Base-by-base conservation (phyloP, 1,140 invertebrate genomes). In the Armadillidium nasatum region DNA sequence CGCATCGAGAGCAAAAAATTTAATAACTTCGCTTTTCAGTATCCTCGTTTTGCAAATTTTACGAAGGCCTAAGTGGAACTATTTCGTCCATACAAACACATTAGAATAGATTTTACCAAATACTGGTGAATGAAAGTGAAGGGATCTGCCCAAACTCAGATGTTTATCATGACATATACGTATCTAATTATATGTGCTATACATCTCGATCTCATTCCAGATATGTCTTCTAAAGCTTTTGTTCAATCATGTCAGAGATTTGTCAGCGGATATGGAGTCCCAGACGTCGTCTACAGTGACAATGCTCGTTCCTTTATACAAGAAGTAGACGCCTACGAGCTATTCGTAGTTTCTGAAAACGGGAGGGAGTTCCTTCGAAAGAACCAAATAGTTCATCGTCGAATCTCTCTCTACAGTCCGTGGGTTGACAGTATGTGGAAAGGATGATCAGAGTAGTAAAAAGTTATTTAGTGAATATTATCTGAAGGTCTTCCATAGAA, bases 341-440 rank as follows among this genome's bases (percentile, higher is more conserved):
- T 19, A 44, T 73, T 54, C 11, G 44, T 44, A 4, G n/a, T 54
- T 6, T 45, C 46, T 15, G 33, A 10, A 13, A 7, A 44, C 0
- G 10, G 46, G 21, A 19, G 6, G 11, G 71, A 45, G 23, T n/a
- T 21, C 15, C 33, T 73, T 13, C 45, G 45, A 9, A 15, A 22
- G 9, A 73, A 73, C 60, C n/a, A 73, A 19, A 73, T 73, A 43
- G 60, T 54, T 21, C 71, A 73, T 45, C 21, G 44, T 13, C 7
- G 4, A 0, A 73, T 73, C 0, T 44, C 44, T 3, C 44, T 45
- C 7, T 73, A 73, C 10, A 4, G 23, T 33, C 33, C 33, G 6
- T 33, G 33, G 33, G 33, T 33, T 3, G 70, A 22, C 0, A 19
- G 43, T 6, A 43, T 19, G 44, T 43, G 70, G 70, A 33, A 22